Base-by-base conservation (phyloP, 2,797 vertebrate genomes). In the Spea hammondii region DNA sequence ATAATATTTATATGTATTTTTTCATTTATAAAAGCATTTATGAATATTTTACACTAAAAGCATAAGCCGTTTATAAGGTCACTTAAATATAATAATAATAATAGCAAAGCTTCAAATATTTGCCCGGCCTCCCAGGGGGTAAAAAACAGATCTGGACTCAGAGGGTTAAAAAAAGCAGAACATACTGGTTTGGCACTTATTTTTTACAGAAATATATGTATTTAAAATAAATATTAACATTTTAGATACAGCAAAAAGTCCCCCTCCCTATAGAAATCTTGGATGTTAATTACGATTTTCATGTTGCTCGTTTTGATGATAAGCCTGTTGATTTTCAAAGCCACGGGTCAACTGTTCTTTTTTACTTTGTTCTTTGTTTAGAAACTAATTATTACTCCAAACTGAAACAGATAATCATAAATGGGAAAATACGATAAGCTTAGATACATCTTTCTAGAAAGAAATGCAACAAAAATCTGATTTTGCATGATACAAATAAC, bases 361-460 rank as follows among this genome's bases (percentile, higher is more conserved):
- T 62, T 69, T 57, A 70, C 75, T 70, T 77, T 70, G 75, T 76
- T 76, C 74, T 76, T 49, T 68, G 72, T 50, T 60, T 57, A 45
- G 32, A 17, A 70, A 77, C 75, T 77, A 77, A 77, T 77, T 77
- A 60, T 46, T 49, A 62, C 55, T 6, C 44, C 54, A 77, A 70
- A 77, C 70, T 77, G 66, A 48, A 62, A 51, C 44, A 60, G 67
- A 77, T 70, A 77, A 77, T 60, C 74, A 76, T 57, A 76, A 67
- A 68, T 60, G 46, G 9, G 59, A 17, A 62, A 11, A 9, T 3
- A 53, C 54, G 74, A 76, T 76, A 59, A 76, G 54, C 45, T 46
- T 4, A 4, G 65, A 32, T 68, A 55, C 65, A 13, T 5, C 45
- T 6, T 72, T 12, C 55, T 8, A 57, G 6, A 57, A 65, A 68